Evolutionary conservation across 2,113 vertebrate genomes (phyloP).

Genomic region (Cercopithecus mona): DNA sequence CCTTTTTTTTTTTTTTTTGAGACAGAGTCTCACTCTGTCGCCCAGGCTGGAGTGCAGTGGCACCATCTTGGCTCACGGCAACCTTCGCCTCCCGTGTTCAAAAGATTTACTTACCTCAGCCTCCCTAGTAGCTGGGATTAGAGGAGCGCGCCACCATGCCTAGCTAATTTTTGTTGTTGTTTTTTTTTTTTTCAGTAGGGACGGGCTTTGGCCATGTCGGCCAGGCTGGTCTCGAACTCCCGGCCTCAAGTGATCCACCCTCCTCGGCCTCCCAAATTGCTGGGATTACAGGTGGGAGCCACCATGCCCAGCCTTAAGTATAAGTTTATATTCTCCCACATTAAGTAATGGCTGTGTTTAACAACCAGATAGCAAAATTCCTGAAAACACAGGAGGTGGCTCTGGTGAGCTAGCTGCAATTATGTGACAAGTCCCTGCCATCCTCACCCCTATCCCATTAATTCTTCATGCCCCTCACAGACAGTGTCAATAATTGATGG

Average conservation of each 20-base stretch:
- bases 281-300: no score
- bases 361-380: neutral
- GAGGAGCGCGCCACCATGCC: fast-evolving
- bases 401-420: fast-evolving
- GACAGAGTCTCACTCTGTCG: neutral
- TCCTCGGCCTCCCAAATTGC: no score
- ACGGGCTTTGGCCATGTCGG: no score
- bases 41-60: neutral
- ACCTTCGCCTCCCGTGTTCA: neutral
- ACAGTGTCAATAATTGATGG: slow-evolving; percentile 67
- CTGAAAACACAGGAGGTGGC: neutral
- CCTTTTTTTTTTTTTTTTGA: neutral
- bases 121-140: neutral
- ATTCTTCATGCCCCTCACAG: slow-evolving; percentile 68
- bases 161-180: no score
- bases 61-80: neutral
- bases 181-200: neutral
- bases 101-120: neutral
- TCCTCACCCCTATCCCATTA: slow-evolving; percentile 20
- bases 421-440: fast-evolving
- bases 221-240: no score
- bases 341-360: neutral
- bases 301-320: neutral
- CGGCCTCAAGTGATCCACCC: no score
- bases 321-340: neutral